Conservation (phyloP, 1,140 invertebrate species). For the Macrostomum lignano region DNA sequence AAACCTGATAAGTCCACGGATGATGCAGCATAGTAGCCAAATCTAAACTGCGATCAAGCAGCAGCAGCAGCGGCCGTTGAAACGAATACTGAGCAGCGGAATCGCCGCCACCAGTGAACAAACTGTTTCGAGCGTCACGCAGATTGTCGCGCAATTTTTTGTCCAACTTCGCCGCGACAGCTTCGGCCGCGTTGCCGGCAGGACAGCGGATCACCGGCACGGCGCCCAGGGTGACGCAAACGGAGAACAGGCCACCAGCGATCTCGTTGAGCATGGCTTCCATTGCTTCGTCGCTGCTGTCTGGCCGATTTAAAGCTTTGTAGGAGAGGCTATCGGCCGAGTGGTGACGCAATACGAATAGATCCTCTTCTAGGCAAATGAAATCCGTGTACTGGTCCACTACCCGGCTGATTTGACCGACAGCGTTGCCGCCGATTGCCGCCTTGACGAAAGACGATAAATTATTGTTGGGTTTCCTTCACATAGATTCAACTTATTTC, state of each 20-base stretch:
- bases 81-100: conserved; percentile 40
- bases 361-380: conserved; percentile 82
- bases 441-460: too few species aligned
- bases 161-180: conserved; percentile 80
- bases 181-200: conserved; percentile 80
- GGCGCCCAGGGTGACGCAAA: conserved; percentile 72
- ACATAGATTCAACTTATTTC: too few species aligned
- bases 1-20: conserved; percentile 99
- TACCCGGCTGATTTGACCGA: conserved; percentile 57
- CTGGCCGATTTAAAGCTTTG: conserved; percentile 65
- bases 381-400: conserved; percentile 91
- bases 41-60: conserved; percentile 77
- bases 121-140: conserved; percentile 71
- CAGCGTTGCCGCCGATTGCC: too few species aligned
- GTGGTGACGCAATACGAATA: conserved; percentile 72
- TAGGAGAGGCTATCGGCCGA: conserved; percentile 64
- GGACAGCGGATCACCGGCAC: conserved; percentile 81
- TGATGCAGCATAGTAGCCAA: conserved; percentile 89
- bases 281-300: conserved; percentile 82
- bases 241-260: conserved; percentile 78
- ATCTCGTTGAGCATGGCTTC: conserved; percentile 68
- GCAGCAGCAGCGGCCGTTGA: conserved; percentile 60
- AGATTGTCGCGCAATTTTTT: conserved; percentile 87
- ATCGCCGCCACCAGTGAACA: conserved; percentile 56
- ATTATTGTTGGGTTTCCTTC: too few species aligned